Evolutionary conservation across 2,113 vertebrate species (phyloP).

Genomic region (Dicrurus megarhynchus): DNA sequence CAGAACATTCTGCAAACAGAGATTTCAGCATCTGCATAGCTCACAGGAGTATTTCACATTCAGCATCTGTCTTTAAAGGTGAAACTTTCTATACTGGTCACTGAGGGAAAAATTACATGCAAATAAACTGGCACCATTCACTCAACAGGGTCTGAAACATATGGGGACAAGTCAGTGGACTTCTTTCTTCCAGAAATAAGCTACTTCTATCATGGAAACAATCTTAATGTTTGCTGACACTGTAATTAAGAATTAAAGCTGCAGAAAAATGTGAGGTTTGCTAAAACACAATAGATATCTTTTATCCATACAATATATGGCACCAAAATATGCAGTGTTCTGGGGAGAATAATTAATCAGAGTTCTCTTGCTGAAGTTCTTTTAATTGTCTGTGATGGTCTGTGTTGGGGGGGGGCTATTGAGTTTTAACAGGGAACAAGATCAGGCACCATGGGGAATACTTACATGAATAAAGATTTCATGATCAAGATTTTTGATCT

Average conservation of each 20-base stretch:
- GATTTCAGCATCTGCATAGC: not conserved
- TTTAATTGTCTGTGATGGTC: constrained; percentile 34
- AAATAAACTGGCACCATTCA: constrained; percentile 15
- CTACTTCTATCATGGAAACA: not conserved
- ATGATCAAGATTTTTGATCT: constrained; percentile 54
- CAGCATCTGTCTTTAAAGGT: not conserved
- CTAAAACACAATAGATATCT: constrained; percentile 53
- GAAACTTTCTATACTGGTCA: not conserved
- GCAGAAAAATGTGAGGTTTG: constrained; percentile 48
- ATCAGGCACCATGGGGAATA: constrained; percentile 34
- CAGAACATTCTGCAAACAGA: not conserved
- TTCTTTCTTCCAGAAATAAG: constrained; percentile 17
- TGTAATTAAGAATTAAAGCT: constrained; percentile 50
- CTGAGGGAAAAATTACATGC: not conserved
- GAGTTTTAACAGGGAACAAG: constrained; percentile 31
- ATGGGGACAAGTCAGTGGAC: not conserved
- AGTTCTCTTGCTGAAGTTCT: constrained; percentile 2
- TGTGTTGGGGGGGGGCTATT: not conserved
- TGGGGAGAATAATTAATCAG: constrained; percentile 31
- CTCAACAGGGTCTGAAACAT: not conserved
- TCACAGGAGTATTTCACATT: not conserved
- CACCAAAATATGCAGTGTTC: constrained; percentile 20
- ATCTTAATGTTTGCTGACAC: constrained; percentile 24
- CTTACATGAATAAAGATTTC: constrained; percentile 47
- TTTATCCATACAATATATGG: constrained; percentile 37